Percentiles rank a stretch among this genome's conserved stretches.
Evolutionary conservation across 2,113 vertebrate species (phyloP).

Genomic region (Dermatemys mawii): DNA sequence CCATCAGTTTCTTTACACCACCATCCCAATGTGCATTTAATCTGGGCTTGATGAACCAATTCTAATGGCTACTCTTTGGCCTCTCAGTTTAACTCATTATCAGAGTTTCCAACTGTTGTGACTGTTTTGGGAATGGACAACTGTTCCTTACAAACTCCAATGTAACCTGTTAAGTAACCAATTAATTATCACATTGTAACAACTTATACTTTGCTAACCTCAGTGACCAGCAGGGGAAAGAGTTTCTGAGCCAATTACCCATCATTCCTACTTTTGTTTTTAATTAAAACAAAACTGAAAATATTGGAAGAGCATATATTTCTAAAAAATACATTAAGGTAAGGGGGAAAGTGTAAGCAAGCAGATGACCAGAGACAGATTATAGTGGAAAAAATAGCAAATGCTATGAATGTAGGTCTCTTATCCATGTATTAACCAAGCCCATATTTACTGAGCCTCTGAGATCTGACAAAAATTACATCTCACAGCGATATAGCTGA

Average conservation of each 20-base stretch:
- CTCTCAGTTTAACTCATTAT: not conserved
- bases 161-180: not conserved
- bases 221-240: not conserved
- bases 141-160: not conserved
- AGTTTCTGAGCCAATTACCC: not conserved
- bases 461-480: not conserved
- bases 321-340: not conserved
- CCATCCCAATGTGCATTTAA: not conserved
- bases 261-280: not conserved
- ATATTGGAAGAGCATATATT: fast-evolving
- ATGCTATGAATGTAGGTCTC: not conserved
- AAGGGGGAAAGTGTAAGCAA: not conserved
- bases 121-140: not conserved
- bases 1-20: not conserved
- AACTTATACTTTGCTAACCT: not conserved
- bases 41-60: fast-evolving
- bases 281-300: not conserved
- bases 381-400: not conserved
- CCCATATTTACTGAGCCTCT: not conserved
- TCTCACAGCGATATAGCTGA: not conserved
- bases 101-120: not conserved
- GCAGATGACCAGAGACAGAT: not conserved
- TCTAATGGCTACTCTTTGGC: not conserved
- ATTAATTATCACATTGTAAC: not conserved
- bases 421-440: not conserved